These are phyloP conservation scores for Oreotrochilus melanogaster DNA, from an alignment of 2,113 vertebrate species.

Conservation along the genomic window DNA sequence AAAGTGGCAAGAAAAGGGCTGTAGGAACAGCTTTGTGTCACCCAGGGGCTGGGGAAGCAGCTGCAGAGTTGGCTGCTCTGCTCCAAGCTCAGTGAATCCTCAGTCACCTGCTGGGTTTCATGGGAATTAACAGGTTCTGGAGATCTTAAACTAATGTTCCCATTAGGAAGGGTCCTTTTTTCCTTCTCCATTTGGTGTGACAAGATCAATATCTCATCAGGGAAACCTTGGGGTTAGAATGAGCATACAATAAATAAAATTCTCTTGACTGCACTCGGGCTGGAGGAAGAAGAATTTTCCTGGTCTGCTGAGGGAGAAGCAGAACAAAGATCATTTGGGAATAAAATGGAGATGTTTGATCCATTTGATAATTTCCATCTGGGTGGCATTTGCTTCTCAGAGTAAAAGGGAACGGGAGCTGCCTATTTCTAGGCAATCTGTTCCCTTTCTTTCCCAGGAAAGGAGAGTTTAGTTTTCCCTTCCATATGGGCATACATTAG, in stretches of 20 bases:
- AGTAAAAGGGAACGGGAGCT: background rate
- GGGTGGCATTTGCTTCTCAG: constrained; percentile 30
- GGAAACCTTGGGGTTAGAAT: background rate
- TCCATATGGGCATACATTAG: constrained; percentile 37
- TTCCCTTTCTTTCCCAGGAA: constrained; percentile 19
- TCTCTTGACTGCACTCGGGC: background rate
- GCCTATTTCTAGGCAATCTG: constrained; percentile 56
- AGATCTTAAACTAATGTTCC: background rate
- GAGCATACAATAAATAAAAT: background rate
- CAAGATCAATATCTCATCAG: background rate
- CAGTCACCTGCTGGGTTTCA: background rate
- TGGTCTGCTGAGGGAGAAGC: constrained; percentile 24
- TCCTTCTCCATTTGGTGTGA: background rate
- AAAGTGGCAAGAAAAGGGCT: background rate
- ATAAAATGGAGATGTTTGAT: constrained; percentile 42
- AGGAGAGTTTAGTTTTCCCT: constrained; percentile 22
- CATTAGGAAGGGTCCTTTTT: background rate
- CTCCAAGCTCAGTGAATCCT: background rate
- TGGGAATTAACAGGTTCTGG: background rate
- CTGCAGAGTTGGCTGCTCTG: background rate
- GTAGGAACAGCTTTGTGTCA: background rate
- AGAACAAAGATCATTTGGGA: constrained; percentile 47
- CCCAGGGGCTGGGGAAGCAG: background rate
- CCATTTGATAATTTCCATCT: constrained; percentile 65
- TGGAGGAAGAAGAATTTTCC: background rate